A percentile compares a stretch with the other conserved stretches of the same genome.
phyloP scores from a whole-genome alignment of 2,797 vertebrate genomes.

The Poeciliopsis gracilis region DNA sequence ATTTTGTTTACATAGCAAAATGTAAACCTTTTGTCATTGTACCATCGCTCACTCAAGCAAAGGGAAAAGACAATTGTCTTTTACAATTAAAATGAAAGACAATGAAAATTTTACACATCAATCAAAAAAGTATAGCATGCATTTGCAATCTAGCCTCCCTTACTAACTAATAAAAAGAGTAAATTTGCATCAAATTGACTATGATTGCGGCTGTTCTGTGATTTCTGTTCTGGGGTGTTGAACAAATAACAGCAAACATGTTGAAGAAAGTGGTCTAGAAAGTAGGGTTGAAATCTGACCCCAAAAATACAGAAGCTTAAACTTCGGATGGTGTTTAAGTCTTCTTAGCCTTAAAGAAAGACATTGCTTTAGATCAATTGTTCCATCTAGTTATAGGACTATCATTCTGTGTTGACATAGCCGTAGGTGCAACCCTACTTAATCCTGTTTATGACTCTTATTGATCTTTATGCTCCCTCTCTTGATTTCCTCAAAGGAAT shows the following conservation, averaged over 20 bases:
- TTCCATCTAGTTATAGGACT: neutral
- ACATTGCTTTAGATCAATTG: neutral
- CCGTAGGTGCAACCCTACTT: neutral
- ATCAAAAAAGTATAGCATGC: neutral
- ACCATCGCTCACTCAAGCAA: too few species aligned
- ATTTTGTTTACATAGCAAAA: too few species aligned
- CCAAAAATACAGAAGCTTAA: neutral
- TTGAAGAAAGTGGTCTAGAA: neutral
- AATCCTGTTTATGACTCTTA: neutral
- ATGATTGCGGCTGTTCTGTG: too few species aligned
- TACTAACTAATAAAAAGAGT: neutral
- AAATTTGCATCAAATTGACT: neutral
- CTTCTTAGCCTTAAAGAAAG: constrained; percentile 1
- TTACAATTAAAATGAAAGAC: neutral
- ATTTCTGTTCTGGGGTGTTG: too few species aligned
- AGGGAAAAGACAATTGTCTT: too few species aligned
- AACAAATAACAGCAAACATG: neutral
- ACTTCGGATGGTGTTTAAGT: neutral
- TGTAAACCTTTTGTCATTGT: too few species aligned
- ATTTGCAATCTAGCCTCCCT: neutral
- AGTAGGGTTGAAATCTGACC: neutral
- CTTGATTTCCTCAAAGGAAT: neutral
- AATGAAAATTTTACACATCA: neutral
- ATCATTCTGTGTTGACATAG: too few species aligned
- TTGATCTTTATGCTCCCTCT: neutral